Evolutionary conservation across 2,797 vertebrate species (phyloP), one percentile per base, ranked within the genome.

Genomic region (Anguilla marmorata): DNA sequence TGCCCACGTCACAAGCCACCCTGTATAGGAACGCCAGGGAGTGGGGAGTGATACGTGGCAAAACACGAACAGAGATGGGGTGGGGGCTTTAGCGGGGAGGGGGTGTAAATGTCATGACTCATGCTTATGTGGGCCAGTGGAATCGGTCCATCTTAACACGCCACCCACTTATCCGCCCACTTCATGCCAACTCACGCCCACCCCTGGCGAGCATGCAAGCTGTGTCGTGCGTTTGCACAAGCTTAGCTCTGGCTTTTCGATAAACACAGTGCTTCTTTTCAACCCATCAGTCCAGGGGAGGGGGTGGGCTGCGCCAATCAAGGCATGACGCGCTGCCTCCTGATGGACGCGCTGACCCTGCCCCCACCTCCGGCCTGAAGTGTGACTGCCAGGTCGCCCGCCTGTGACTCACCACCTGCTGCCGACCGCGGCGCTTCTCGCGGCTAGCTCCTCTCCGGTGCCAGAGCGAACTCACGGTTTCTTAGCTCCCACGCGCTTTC

Each of bases 371-470:
- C 56, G 58, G 33, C 41, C 33, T 87, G 58, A 79, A 79, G 76
- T 56, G n/a, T 0, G 54, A 66, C 72, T 87, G 88, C 24, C 56
- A 41, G 69, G 48, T 37, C 58, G 87, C 86, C 84, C 19, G 74
- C 21, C 41, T n/a, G 19, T 82, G 88, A 89, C 69, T 90, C 86
- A 88, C 83, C 86, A 8, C 85, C 41, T 21, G n/a, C 66, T 87
- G 80, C 66, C 74, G 48, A 88, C 89, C 76, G 48, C n/a, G 41
- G 58, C 3, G 27, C 87, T 60, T 63, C 54, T 87, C 72, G 72
- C 37, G 76, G 54, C 37, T 83, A 85, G 66, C 86, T 85, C 72
- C 16, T 45, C 41, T 11, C 21, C 24, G 0, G 79, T n/a, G 79
- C 79, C 41, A n/a, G 79, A 50, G 79, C 27, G 74, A 14, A 82